Conservation (phyloP, 2,797 vertebrate species). For the Atherinosoma microstoma region DNA sequence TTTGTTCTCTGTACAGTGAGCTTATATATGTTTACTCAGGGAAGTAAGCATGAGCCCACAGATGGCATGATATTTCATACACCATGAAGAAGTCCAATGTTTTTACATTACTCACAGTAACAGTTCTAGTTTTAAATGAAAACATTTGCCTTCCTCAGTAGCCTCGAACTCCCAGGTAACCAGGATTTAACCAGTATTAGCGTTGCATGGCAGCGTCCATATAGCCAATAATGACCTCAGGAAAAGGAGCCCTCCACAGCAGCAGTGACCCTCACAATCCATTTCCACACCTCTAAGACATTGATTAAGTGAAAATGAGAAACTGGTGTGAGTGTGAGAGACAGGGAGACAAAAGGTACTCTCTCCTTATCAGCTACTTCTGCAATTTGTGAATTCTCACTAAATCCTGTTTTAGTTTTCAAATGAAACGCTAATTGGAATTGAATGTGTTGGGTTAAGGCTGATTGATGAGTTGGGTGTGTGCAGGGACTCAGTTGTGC, state of each 20-base stretch:
- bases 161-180: constrained; percentile 65
- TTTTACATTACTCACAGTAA: constrained; percentile 74
- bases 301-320: constrained; percentile 65
- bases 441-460: constrained; percentile 62
- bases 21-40: constrained; percentile 59
- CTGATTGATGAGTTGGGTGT: constrained; percentile 69
- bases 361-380: constrained; percentile 50
- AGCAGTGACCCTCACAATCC: constrained; percentile 62
- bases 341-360: constrained; percentile 28
- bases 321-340: constrained; percentile 32
- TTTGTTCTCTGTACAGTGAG: constrained; percentile 58
- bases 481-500: constrained; percentile 43
- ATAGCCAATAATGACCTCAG: constrained; percentile 70
- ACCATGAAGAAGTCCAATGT: constrained; percentile 65
- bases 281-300: constrained; percentile 60
- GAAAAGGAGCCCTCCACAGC: constrained; percentile 51
- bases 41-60: constrained; percentile 47
- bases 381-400: constrained; percentile 61
- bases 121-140: constrained; percentile 78
- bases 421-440: constrained; percentile 76
- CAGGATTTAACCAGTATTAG: constrained; percentile 77
- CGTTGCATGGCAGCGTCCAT: constrained; percentile 53
- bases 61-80: constrained; percentile 34
- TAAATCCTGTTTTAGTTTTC: constrained; percentile 67
- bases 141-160: constrained; percentile 75